Evolutionary conservation across 1,140 invertebrate species (phyloP), one percentile per base, ranked within the genome.

Genomic region (Bombus fervidus): DNA sequence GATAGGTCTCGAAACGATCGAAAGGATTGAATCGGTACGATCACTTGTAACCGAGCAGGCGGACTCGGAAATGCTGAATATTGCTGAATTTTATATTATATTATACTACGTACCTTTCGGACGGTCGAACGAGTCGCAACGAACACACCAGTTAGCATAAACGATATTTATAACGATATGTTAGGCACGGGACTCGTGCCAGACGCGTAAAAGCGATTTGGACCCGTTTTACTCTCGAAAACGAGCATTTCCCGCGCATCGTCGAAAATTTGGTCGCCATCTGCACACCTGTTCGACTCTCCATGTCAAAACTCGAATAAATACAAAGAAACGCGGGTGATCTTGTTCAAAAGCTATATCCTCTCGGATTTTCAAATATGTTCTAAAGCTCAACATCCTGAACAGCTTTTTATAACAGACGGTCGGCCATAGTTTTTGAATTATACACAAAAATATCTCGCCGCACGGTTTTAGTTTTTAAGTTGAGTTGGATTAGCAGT

Each of bases 111-210:
- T 69, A 69, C 34, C 31, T 69, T 18, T 12, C 34, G 22, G 18
- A 10, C 18, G 34, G 31, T 37, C 66, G 10, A 68, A 37, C 66
- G 66, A 68, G 31, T 37, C 18, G 64, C 64, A 66, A 28, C 47
- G 34, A 43, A 64, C 76, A 74, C 28, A 69, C 34, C 39, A 28
- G 39, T 57, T 64, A 81, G 59, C 59, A 39, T 28, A 74, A 64
- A 80, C 62, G 83, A 74, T 89, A 89, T 89, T 89, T 89, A 89
- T 89, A 89, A 89, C 83, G 87, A 86, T 76, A 89, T 37, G 83
- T 86, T 86, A 79, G 79, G 72, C 64, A 10, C 62, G 79, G 87
- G 83, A 88, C 59, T 71, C 66, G 71, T 89, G 87, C 87, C 88
- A 88, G 78, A 59, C 25, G 77, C 74, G 62, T 73, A 85, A 87